Evolutionary conservation across 2,113 vertebrate genomes (phyloP), one percentile per base, ranked within the genome.

Genomic region (Turnix velox): DNA sequence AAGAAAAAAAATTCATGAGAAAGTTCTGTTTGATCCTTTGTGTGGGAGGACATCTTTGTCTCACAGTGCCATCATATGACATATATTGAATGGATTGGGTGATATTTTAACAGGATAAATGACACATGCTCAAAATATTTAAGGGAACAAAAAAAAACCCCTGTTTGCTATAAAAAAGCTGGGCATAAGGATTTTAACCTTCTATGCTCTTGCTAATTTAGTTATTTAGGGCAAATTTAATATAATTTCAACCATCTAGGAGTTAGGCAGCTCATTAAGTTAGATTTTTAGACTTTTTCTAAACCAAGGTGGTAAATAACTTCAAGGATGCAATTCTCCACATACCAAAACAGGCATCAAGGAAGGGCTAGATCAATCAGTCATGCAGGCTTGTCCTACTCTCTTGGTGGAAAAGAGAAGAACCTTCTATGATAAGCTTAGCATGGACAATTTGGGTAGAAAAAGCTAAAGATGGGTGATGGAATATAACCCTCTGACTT

Each of bases 121-220:
- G 96, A 84, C 80, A 96, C 20, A 87, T 12, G 10, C 69, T 95
- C 95, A 95, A 94, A 96, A 96, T 96, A 96, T 92, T 96, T 84
- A 84, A 84, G 22, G 12, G 90, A 81, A 93, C 24, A 88, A 84
- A 92, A 92, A 86, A n/a, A 6, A n/a, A n/a, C n/a, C n/a, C n/a
- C 4, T 37, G 23, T n/a, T 61, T 12, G 2, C 8, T 83, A 54
- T 87, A 87, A 72, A 80, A 74, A 31, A 63, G 30, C 54, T 31
- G n/a, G 69, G 54, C 57, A 84, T 49, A 77, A 83, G 37, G 2
- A 1, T 66, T 90, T 86, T 77, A 92, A 90, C 49, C 42, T 79
- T 83, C 0, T 0, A 39, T 69, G 52, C 10, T 62, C 94, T 24
- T n/a, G 23, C 24, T 80, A 31, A 66, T 88, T 88, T 80, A 68